phyloP scores from a whole-genome alignment of 2,888 invertebrate species.

The Synanthedon tipuliformis region DNA sequence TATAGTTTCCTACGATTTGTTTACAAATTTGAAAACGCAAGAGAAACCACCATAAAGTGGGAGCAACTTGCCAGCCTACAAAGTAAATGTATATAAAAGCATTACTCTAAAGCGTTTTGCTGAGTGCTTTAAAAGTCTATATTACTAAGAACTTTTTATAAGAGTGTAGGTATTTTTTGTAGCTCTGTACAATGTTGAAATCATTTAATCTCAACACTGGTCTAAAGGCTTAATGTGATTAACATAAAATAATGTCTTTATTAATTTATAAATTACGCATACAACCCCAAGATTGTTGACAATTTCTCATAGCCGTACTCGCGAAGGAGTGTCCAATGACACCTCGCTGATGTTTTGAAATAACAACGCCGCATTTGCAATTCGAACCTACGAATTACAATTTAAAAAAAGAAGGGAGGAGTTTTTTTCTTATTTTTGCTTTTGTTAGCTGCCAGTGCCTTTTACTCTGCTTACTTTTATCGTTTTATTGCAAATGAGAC shows the following conservation, averaged over 20 bases:
- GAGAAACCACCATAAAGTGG: too few relatives aligned
- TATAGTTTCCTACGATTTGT: too few relatives aligned
- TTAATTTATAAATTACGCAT: not conserved
- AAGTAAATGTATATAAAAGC: too few relatives aligned
- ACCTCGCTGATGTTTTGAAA: conserved; percentile 68
- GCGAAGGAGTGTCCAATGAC: conserved; percentile 64
- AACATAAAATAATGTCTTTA: not conserved
- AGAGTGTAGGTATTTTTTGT: not conserved
- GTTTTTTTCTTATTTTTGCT: conserved; percentile 41
- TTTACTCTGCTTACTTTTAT: not conserved
- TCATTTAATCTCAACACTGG: not conserved
- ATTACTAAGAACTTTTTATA: too few relatives aligned
- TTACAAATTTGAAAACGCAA: too few relatives aligned
- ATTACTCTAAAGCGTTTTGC: too few relatives aligned
- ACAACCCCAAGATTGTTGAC: conserved; percentile 1
- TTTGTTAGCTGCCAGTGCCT: not conserved
- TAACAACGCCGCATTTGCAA: conserved; percentile 67
- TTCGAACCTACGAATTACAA: conserved; percentile 68
- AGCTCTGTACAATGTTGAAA: not conserved
- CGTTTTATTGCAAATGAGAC: conserved; percentile 5
- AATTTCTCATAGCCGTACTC: conserved; percentile 31
- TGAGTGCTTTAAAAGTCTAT: too few relatives aligned
- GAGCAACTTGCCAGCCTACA: too few relatives aligned
- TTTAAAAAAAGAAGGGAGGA: conserved; percentile 59
- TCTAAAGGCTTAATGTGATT: too few relatives aligned